These are phyloP conservation scores for Seira sanloemensis DNA, from an alignment of 2,888 invertebrate genomes.

Conservation along the genomic window DNA sequence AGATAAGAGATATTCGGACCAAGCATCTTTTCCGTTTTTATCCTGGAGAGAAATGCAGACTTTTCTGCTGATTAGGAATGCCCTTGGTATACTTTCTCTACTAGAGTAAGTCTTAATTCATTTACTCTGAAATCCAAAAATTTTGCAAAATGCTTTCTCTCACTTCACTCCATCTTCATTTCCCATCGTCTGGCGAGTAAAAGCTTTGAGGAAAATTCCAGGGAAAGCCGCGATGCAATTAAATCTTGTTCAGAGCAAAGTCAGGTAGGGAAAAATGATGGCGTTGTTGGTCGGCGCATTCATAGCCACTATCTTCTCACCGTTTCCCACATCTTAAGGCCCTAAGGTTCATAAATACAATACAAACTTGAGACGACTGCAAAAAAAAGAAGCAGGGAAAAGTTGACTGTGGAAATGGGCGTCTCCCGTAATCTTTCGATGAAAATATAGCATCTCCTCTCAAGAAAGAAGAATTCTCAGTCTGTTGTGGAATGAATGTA, in stretches of 20 bases:
- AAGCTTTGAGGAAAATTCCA: not conserved
- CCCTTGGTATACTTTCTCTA: not conserved
- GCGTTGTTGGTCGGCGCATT: not conserved
- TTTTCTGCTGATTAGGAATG: not conserved
- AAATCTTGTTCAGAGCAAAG: not conserved
- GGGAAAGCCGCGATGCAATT: constrained; percentile 1
- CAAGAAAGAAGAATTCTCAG: too few relatives aligned
- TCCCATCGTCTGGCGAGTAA: not conserved
- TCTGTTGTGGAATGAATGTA: not conserved
- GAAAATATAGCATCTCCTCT: constrained; percentile 26
- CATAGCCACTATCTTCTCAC: not conserved
- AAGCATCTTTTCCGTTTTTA: not conserved
- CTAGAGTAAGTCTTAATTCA: constrained; percentile 2
- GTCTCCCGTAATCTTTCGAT: constrained; percentile 52
- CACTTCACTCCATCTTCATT: not conserved
- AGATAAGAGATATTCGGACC: not conserved
- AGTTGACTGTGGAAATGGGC: constrained; percentile 25
- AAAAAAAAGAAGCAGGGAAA: too few relatives aligned
- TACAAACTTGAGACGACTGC: not conserved
- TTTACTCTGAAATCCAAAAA: not conserved
- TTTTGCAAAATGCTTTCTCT: not conserved
- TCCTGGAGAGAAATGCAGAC: not conserved
- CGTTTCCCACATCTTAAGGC: not conserved
- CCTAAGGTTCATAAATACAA: not conserved
- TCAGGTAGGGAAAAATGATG: not conserved